Evolutionary conservation across 1,140 invertebrate genomes (phyloP), one percentile per base, ranked within the genome.

Genomic region (Antheraea mylitta): DNA sequence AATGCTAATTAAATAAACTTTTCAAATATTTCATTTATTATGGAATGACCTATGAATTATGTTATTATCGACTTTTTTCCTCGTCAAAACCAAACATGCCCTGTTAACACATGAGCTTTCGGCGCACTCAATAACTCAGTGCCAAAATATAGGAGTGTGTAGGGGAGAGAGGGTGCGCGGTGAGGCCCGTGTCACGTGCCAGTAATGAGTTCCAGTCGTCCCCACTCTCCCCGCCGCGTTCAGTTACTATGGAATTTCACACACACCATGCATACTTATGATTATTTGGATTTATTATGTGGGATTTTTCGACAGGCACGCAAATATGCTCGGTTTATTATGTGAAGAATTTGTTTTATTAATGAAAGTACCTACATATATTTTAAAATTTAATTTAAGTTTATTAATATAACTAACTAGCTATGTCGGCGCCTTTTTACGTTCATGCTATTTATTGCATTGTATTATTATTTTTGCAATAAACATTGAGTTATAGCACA

Each of bases 111-210:
- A 85, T 84, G 82, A 88, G 85, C 81, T 82, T 82, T 86, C 77
- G 68, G 79, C 75, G 76, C 86, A 91, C 86, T 91, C 87, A 89
- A 91, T 91, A 91, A 91, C 87, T 91, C 89, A 91, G 89, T 91
- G 87, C 72, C 83, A 76, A 87, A 88, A 87, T 85, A 86, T 86
- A 87, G 75, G 80, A 78, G 81, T 76, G 72, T 76, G 69, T 83
- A 73, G 80, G 77, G 80, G 76, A 66, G 79, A 78, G 83, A 76
- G 84, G 79, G 80, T 72, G 78, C 79, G 78, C 78, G 78, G 82
- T 78, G 80, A 81, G 76, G 77, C 77, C 16, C 76, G 86, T 89
- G 85, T 87, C 89, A 91, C 87, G 89, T 91, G 89, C 82, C 82
- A 72, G 85, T 91, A 91, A 91, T 89, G 87, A 91, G 89, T 86